These are phyloP conservation scores for Macropus fuliginosus DNA, from an alignment of 2,797 vertebrate genomes.

Conservation along the genomic window DNA sequence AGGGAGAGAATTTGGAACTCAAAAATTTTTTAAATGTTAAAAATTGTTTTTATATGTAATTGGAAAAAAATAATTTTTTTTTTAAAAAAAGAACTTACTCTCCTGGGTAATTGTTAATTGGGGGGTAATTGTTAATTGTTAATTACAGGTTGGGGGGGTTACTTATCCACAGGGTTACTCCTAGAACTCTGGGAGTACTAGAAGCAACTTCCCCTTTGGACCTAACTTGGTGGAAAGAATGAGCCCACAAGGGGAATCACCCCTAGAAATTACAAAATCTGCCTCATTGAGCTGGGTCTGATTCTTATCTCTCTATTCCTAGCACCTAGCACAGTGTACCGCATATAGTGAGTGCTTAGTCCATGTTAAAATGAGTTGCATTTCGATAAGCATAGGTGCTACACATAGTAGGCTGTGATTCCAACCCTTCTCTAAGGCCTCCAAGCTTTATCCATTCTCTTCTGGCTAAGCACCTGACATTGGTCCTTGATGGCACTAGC, in stretches of 20 bases:
- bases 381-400: background rate
- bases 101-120: background rate
- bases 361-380: background rate
- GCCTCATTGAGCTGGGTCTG: background rate
- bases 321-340: background rate
- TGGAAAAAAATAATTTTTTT: background rate
- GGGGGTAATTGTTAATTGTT: background rate
- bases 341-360: background rate
- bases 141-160: background rate
- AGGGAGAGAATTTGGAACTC: background rate
- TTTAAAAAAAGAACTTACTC: background rate
- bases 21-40: background rate
- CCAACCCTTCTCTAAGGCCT: background rate
- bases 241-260: background rate
- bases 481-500: slow-evolving; percentile 88
- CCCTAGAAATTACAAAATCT: background rate
- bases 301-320: background rate
- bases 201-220: background rate
- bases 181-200: background rate
- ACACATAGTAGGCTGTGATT: background rate
- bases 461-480: background rate
- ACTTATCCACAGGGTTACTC: background rate
- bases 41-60: background rate
- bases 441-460: background rate
- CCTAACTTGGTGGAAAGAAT: background rate